Percentiles rank a stretch among this genome's conserved stretches.
Evolutionary conservation across 2,797 vertebrate species (phyloP).

Genomic region (Glossophaga mutica): DNA sequence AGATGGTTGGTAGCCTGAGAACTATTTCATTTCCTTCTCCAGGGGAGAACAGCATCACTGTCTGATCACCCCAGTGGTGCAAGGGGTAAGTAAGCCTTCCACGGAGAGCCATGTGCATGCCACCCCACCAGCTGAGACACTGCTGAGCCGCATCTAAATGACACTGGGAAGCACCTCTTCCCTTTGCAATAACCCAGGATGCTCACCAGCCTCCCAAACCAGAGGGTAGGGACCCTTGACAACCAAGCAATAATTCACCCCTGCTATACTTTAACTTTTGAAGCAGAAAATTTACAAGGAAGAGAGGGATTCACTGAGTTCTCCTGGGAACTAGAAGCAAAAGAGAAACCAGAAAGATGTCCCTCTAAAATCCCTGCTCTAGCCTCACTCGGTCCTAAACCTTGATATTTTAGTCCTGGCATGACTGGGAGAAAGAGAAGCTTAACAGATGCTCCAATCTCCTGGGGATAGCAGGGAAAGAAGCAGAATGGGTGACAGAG

Average conservation of each 20-base stretch:
- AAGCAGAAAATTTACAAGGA: slow-evolving; percentile 1
- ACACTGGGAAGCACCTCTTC: neutral
- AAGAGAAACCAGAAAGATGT: neutral
- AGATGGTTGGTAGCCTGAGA: neutral
- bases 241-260: neutral
- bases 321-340: neutral
- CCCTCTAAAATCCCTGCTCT: neutral
- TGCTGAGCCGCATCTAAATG: neutral
- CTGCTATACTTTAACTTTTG: neutral
- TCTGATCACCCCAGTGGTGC: neutral
- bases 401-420: neutral
- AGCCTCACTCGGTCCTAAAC: neutral
- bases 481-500: neutral
- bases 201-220: neutral
- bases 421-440: neutral
- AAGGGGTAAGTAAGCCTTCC: neutral
- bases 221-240: neutral
- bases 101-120: neutral
- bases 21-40: neutral
- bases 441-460: neutral
- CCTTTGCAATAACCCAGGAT: neutral
- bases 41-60: neutral
- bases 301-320: neutral
- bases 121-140: neutral
- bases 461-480: neutral